Percentiles rank a stretch among this genome's conserved stretches.
These are phyloP conservation scores for Agriopis leucophaearia DNA, from an alignment of 2,888 invertebrate genomes.

Conservation along the genomic window DNA sequence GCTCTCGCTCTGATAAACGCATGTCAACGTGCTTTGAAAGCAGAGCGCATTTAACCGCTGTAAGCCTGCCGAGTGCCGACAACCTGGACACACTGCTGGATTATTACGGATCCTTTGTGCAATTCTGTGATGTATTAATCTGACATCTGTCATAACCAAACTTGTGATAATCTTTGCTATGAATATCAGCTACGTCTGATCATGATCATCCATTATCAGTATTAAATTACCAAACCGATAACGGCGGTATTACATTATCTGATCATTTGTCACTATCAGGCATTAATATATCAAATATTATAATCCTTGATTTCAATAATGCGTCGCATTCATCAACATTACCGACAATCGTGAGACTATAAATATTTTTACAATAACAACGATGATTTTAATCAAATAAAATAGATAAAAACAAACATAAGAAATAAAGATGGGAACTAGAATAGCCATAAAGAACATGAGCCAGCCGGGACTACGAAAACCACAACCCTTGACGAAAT, in stretches of 20 bases:
- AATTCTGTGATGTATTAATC: constrained; percentile 39
- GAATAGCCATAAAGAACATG: no score
- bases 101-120: constrained; percentile 37
- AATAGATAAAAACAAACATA: no score
- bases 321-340: constrained; percentile 7
- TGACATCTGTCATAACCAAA: constrained; percentile 36
- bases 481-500: no score
- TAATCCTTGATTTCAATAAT: constrained; percentile 29
- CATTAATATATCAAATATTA: constrained; percentile 39
- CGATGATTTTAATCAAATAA: not conserved
- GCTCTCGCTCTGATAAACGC: constrained; percentile 82
- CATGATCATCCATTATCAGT: constrained; percentile 1
- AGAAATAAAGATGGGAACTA: no score
- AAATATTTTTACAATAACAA: not conserved
- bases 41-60: constrained; percentile 69
- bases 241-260: constrained; percentile 30
- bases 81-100: constrained; percentile 39
- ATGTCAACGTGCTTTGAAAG: constrained; percentile 81
- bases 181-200: constrained; percentile 26
- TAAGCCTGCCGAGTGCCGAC: constrained; percentile 53
- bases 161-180: constrained; percentile 30
- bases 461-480: no score
- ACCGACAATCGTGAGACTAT: constrained; percentile 8
- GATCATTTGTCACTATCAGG: constrained; percentile 25
- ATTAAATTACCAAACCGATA: constrained; percentile 12